Percentiles rank a stretch among this genome's conserved stretches.
Conservation (phyloP, 1,140 invertebrate genomes). For the Atopsyche davidsoni region DNA sequence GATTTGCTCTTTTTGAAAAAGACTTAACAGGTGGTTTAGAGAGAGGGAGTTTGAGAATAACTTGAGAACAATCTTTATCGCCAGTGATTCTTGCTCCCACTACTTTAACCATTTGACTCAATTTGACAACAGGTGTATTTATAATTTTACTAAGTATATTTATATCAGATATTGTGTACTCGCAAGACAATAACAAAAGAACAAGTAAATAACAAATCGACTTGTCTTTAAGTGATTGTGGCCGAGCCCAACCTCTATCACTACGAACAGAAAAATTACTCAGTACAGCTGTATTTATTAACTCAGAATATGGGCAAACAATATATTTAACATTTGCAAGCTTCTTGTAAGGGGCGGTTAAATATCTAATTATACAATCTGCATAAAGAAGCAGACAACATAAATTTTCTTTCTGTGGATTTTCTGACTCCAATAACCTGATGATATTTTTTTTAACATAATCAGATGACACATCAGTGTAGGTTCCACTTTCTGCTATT, state of each 20-base stretch:
- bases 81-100: conserved; percentile 18
- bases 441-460: conserved; percentile 17
- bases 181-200: conserved; percentile 18
- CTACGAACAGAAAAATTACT: conserved; percentile 21
- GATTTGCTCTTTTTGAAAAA: no score
- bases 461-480: conserved; percentile 14
- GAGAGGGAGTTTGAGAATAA: conserved; percentile 24
- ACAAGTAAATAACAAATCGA: conserved; percentile 23
- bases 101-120: conserved; percentile 19
- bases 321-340: conserved; percentile 9
- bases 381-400: conserved; percentile 23
- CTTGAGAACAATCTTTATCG: neutral
- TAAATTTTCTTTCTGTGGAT: neutral
- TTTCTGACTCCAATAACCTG: conserved; percentile 2
- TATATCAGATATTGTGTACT: conserved; percentile 16
- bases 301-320: conserved; percentile 21
- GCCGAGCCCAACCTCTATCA: conserved; percentile 23
- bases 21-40: conserved; percentile 6
- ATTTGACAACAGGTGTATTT: conserved; percentile 7
- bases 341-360: conserved; percentile 18
- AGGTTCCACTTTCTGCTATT: conserved; percentile 7
- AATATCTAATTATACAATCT: conserved; percentile 24
- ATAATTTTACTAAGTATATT: conserved; percentile 13
- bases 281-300: conserved; percentile 19
- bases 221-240: conserved; percentile 25